Evolutionary conservation across 2,797 vertebrate genomes (phyloP), one percentile per base, ranked within the genome.

Genomic region (Coranthus polyacanthus): DNA sequence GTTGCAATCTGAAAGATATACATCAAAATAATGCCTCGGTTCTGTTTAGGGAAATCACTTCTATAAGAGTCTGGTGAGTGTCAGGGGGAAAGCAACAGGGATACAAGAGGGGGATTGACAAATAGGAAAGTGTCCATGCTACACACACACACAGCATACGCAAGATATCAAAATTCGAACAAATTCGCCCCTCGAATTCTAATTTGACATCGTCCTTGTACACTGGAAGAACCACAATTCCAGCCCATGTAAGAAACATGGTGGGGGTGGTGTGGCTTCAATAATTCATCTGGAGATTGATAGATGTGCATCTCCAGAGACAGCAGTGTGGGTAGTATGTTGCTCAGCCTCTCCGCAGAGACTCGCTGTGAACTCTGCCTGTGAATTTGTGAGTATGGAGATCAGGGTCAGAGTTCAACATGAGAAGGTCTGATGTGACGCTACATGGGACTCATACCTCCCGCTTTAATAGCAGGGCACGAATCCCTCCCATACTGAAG

Each of bases 281-380:
- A 87, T 88, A 78, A 89, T 88, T 89, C 72, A 87, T 86, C 73
- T 50, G 63, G 54, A 88, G 82, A 87, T 74, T 85, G 81, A 92
- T 84, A 83, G 83, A 88, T 83, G 79, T 80, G 63, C 18, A 67
- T 90, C 85, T 87, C 76, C 17, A 26, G 88, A 84, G 89, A 71
- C 55, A 0, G 2, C 51, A 43, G 72, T 39, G 62, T 84, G 58
- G 79, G 77, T 77, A 57, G 70, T 43, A 45, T 72, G 72, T 80
- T 82, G 38, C 79, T 52, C 62, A n/a, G 71, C 56, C 3, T 68
- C 64, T 81, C 82, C 63, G 0, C 63, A 9, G 82, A 85, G 80
- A 79, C 53, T 61, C 9, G 2, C 68, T 71, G 22, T 79, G 72
- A 85, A 80, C 82, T 72, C 69, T 52, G 77, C 46, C 57, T 55